Evolutionary conservation across 2,113 vertebrate species (phyloP).

Genomic region (Kryptolebias marmoratus): DNA sequence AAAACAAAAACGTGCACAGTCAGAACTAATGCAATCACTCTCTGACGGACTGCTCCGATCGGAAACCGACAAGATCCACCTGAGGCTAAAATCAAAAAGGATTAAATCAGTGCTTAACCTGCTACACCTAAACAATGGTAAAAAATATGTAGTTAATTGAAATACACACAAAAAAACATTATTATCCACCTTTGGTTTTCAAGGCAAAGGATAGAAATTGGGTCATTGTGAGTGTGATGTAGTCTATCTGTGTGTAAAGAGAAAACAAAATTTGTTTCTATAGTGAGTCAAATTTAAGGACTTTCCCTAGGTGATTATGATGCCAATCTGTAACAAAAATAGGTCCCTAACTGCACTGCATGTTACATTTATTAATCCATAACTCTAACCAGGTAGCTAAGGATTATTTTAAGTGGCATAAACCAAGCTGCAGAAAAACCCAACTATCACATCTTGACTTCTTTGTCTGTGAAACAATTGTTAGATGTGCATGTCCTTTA

Average conservation of each 20-base stretch:
- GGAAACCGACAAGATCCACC: not conserved
- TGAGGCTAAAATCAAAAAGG: not conserved
- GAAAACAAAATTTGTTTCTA: too few relatives aligned
- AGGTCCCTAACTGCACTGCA: too few relatives aligned
- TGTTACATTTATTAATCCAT: too few relatives aligned
- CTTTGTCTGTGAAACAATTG: not conserved
- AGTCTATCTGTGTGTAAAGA: too few relatives aligned
- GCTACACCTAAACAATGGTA: not conserved
- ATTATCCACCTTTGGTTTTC: not conserved
- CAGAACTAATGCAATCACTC: not conserved
- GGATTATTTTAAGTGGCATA: not conserved
- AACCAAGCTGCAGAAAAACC: constrained; percentile 2
- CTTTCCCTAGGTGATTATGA: too few relatives aligned
- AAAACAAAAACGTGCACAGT: constrained; percentile 1
- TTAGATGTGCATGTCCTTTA: not conserved
- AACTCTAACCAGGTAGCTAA: too few relatives aligned
- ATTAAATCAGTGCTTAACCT: not conserved
- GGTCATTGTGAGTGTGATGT: too few relatives aligned
- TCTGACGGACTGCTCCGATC: not conserved
- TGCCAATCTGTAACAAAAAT: too few relatives aligned
- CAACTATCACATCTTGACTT: not conserved
- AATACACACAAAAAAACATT: not conserved
- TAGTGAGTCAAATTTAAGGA: too few relatives aligned
- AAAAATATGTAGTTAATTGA: not conserved
- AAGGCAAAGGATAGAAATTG: too few relatives aligned